Conservation (phyloP, 1,140 invertebrate genomes). For the Pseudomyrmex cubaensis region DNA sequence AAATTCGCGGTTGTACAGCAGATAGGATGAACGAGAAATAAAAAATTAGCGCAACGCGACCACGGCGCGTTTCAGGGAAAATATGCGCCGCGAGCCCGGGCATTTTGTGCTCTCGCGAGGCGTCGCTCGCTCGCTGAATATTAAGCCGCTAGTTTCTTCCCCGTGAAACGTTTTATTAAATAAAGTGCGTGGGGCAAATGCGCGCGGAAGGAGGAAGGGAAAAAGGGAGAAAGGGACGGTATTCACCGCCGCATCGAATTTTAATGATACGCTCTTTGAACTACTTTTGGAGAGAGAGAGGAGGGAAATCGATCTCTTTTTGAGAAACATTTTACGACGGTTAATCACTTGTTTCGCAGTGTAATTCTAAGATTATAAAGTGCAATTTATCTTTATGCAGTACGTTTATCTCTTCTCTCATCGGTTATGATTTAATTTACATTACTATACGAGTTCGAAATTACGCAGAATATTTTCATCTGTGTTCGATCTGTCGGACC, state of each 20-base stretch:
- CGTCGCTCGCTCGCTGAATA: conserved; percentile 49
- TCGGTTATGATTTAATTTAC: not conserved
- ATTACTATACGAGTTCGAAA: not conserved
- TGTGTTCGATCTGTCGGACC: conserved; percentile 2
- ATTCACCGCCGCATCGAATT: conserved; percentile 22
- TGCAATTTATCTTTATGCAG: not conserved
- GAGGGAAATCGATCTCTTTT: not conserved
- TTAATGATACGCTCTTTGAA: conserved; percentile 33
- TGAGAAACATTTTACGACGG: conserved; percentile 17
- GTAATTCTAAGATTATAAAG: not conserved
- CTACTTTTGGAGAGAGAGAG: conserved; percentile 9
- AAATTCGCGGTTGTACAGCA: conserved; percentile 45
- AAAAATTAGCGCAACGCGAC: conserved; percentile 50
- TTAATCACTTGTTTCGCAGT: conserved; percentile 10
- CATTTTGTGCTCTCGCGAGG: conserved; percentile 35
- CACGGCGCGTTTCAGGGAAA: conserved; percentile 46
- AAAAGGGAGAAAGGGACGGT: not conserved
- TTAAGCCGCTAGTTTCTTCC: conserved; percentile 33
- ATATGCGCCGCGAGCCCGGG: conserved; percentile 43
- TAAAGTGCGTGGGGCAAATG: conserved; percentile 44
- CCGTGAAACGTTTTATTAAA: conserved; percentile 48
- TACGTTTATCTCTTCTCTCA: not conserved
- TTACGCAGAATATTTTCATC: conserved; percentile 16
- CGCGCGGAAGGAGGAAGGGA: too few relatives aligned
- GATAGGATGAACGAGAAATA: not conserved